Percentiles rank a stretch among this genome's conserved stretches.
These are phyloP conservation scores for Syngnathoides biaculeatus DNA, from an alignment of 2,113 vertebrate species.

Conservation along the genomic window DNA sequence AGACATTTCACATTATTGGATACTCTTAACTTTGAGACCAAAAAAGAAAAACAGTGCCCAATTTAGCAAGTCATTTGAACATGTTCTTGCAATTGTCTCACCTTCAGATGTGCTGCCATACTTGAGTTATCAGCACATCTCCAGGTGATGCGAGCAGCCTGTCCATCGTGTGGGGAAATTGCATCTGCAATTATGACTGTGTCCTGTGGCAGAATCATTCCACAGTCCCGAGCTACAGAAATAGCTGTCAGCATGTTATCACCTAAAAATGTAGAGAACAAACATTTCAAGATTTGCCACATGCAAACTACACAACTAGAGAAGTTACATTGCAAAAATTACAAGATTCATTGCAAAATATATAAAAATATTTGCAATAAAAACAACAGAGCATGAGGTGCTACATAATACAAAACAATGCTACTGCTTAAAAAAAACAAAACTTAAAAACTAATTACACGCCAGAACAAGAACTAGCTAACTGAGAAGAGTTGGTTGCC, in stretches of 20 bases:
- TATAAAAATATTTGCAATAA: neutral
- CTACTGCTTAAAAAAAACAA: neutral
- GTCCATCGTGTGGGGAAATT: conserved; percentile 87
- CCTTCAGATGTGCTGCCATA: conserved; percentile 77
- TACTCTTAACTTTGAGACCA: neutral
- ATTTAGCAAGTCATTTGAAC: neutral
- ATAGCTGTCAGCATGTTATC: conserved; percentile 98
- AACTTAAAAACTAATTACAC: no score
- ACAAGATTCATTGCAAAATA: neutral
- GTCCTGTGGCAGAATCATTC: conserved; percentile 94
- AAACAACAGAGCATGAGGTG: neutral
- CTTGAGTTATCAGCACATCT: conserved; percentile 87
- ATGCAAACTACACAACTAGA: neutral
- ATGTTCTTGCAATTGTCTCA: conserved; percentile 38
- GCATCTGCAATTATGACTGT: conserved; percentile 94
- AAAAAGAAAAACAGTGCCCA: neutral
- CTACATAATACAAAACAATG: neutral
- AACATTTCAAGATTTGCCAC: neutral
- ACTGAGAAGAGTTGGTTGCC: no score
- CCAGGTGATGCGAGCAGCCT: conserved; percentile 91
- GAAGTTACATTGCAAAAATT: neutral
- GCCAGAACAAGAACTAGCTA: no score
- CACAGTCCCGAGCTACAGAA: conserved; percentile 95
- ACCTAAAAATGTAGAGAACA: conserved; percentile 64
- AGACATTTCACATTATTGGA: neutral